These are phyloP conservation scores for Fratercula arctica DNA, from an alignment of 2,797 vertebrate genomes.

Conservation along the genomic window DNA sequence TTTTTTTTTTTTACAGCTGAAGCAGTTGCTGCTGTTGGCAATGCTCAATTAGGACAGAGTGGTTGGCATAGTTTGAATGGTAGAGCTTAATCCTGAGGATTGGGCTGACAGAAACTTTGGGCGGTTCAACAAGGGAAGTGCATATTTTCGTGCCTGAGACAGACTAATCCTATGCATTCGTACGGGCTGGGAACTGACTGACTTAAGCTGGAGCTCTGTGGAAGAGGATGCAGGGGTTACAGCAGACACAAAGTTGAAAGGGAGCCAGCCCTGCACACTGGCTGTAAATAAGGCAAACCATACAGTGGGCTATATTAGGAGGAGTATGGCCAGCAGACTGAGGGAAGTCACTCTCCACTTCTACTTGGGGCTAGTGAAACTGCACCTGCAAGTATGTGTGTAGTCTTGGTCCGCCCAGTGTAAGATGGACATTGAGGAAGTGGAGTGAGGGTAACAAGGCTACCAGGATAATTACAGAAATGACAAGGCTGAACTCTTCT, in stretches of 20 bases:
- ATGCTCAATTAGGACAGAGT: not conserved
- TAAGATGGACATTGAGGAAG: not conserved
- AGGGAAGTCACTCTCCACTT: not conserved
- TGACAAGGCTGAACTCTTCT: not conserved
- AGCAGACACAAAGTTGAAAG: not conserved
- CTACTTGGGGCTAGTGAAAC: not conserved
- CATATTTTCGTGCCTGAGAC: not conserved
- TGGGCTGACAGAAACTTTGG: not conserved
- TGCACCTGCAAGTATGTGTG: not conserved
- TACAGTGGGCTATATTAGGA: not conserved
- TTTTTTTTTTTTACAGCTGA: not conserved
- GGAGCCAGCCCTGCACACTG: not conserved
- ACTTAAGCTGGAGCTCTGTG: not conserved
- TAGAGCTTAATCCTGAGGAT: not conserved
- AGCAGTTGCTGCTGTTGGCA: not conserved
- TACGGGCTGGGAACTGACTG: not conserved
- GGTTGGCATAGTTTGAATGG: not conserved
- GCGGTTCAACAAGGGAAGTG: not conserved
- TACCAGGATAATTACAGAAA: not conserved
- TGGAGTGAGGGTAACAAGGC: not conserved
- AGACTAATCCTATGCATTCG: accelerated
- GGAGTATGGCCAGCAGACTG: not conserved
- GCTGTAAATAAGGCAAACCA: not conserved
- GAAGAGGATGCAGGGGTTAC: not conserved
- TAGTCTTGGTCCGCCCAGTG: not conserved